Base-by-base conservation (phyloP, 2,888 invertebrate genomes). In the Drosophila cracens region DNA sequence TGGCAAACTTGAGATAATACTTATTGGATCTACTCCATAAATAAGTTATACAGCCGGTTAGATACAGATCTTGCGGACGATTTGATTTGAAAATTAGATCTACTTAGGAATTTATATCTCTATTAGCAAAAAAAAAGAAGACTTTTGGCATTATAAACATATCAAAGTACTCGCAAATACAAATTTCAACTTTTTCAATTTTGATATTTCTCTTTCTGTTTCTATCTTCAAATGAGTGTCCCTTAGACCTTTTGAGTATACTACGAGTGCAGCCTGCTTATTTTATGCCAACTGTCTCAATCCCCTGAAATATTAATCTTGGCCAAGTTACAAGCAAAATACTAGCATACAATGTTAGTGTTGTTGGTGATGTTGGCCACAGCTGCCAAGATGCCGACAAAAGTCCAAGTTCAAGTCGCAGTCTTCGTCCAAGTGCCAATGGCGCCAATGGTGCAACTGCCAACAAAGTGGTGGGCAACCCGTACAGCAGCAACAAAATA, bases 361-460 rank as follows among this genome's bases (percentile, higher is more conserved):
- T 25, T 70, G 60, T 38, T 65, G 43, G 51, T 76, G 43, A 25
- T 60, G 27, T 49, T 76, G 85, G 82, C 69, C 85, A 76, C 87
- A 87, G 81, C 85, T 84, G 85, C 87, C 84, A 87, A 83, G 75
- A 79, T 64, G 74, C 58, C 79, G 66, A 67, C 70, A 67, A 70
- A 70, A 74, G 70, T 70, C 76, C 60, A 58, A 69, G 66, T 71
- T 72, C 70, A 64, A 74, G 83, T 73, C 82, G 64, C 64, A 67
- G 71, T 74, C 62, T 56, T 49, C 31, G 65, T 40, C 64, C 66
- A 71, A 78, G 67, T 78, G 74, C 74, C 79, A 78, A 60, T 78
- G 74, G 74, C 79, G 77, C 77, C 77, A 33, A 11, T 78, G 74
- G 74, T 68, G 75, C 70, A 70, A 67, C 70, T 61, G 74, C 66